Evolutionary conservation across 2,797 vertebrate species (phyloP).

Genomic region (Sebastes hubbsi): DNA sequence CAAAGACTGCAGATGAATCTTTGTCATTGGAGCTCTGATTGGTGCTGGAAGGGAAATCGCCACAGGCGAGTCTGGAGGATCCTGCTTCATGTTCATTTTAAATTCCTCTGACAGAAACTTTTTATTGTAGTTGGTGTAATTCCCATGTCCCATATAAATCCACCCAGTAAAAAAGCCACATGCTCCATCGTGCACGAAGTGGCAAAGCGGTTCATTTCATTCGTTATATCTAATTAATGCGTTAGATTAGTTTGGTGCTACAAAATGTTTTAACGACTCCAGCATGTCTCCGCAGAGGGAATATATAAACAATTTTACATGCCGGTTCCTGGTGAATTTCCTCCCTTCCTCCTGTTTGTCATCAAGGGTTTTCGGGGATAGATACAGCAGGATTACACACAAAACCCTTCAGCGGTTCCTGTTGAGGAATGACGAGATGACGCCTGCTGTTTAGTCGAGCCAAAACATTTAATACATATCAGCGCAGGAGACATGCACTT

Average conservation of each 20-base stretch:
- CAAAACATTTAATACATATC: constrained; percentile 80
- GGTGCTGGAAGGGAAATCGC: constrained; percentile 39
- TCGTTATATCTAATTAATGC: constrained; percentile 31
- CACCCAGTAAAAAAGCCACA: constrained; percentile 17
- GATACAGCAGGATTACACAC: constrained; percentile 21
- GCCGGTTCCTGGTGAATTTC: not conserved
- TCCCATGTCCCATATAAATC: constrained; percentile 20
- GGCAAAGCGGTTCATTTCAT: not conserved
- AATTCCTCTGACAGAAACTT: constrained; percentile 36
- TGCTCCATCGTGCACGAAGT: not conserved
- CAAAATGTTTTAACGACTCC: constrained; percentile 38
- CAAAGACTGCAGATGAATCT: constrained; percentile 52
- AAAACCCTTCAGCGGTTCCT: constrained; percentile 15
- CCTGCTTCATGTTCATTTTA: constrained; percentile 40
- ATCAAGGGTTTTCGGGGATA: not conserved
- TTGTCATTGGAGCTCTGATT: constrained; percentile 48
- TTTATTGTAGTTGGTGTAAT: not conserved
- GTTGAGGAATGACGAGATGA: constrained; percentile 48
- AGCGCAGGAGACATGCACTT: constrained; percentile 76
- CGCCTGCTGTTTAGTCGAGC: constrained; percentile 42
- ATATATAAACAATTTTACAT: constrained; percentile 2
- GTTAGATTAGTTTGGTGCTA: constrained; percentile 1
- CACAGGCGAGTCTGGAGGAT: constrained; percentile 42
- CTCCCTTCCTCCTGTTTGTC: constrained; percentile 1
- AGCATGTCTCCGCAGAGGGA: constrained; percentile 8